Percentiles rank a stretch among this genome's conserved stretches.
Conservation (phyloP, 2,888 invertebrate species). For the Ormia ochracea region DNA sequence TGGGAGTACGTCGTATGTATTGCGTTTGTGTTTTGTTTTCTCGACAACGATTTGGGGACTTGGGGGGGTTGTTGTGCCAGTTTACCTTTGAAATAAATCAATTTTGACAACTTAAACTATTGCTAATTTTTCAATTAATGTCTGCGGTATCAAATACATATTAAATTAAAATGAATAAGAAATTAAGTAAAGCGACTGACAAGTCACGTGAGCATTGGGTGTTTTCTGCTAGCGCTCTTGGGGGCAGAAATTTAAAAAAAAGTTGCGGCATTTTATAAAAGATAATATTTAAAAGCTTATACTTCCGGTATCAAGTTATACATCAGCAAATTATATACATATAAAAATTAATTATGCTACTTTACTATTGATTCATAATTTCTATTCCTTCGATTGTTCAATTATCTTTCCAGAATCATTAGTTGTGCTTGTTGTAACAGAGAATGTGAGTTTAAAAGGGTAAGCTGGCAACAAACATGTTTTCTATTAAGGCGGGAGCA, state of each 20-base stretch:
- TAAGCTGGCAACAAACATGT: conserved; percentile 95
- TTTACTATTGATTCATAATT: too few species aligned
- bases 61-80: conserved; percentile 10
- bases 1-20: too few species aligned
- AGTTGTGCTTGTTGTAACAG: neutral
- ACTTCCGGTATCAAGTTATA: too few species aligned
- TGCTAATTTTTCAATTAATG: conserved; percentile 72
- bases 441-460: conserved; percentile 83
- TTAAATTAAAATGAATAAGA: conserved; percentile 29
- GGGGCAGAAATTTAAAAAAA: neutral
- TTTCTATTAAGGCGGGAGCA: conserved; percentile 94
- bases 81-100: conserved; percentile 9
- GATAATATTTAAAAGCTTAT: too few species aligned
- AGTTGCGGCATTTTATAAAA: too few species aligned
- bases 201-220: conserved; percentile 66
- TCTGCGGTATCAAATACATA: conserved; percentile 66
- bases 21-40: neutral
- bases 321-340: too few species aligned
- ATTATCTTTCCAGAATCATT: too few species aligned
- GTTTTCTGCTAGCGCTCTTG: neutral
- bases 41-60: conserved; percentile 33
- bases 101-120: conserved; percentile 70
- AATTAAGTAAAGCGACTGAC: conserved; percentile 19
- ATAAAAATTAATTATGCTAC: too few species aligned
- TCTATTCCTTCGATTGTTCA: too few species aligned